Conservation (phyloP, 2,113 vertebrate species). For the Tenebrosternarchus preto region DNA sequence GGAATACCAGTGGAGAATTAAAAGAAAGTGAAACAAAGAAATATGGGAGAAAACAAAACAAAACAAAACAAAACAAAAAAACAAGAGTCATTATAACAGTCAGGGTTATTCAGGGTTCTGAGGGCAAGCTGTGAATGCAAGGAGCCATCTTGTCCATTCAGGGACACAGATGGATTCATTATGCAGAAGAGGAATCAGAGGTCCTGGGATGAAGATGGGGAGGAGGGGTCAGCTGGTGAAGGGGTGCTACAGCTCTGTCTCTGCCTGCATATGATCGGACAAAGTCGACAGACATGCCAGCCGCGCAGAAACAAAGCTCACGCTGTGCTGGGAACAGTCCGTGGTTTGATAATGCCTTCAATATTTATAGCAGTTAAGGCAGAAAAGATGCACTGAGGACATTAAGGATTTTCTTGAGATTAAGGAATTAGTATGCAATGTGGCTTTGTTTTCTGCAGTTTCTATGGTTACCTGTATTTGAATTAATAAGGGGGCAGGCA, state of each 20-base stretch:
- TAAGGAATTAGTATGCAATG: constrained; percentile 40
- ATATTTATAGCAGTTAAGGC: constrained; percentile 20
- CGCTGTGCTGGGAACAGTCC: neutral
- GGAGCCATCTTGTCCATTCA: constrained; percentile 42
- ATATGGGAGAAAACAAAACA: too few relatives aligned
- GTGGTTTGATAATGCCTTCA: neutral
- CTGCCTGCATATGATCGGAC: constrained; percentile 58
- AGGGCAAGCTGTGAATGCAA: constrained; percentile 48
- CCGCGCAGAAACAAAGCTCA: constrained; percentile 42
- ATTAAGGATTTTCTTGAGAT: constrained; percentile 18
- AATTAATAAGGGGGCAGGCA: constrained; percentile 62
- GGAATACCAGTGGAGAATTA: constrained; percentile 44
- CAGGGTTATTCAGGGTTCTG: constrained; percentile 67
- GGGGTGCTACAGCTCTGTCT: constrained; percentile 54
- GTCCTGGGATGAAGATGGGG: neutral
- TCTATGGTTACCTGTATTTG: constrained; percentile 67
- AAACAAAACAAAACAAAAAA: constrained; percentile 52
- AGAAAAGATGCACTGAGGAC: neutral
- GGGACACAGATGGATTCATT: constrained; percentile 25
- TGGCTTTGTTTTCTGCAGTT: constrained; percentile 67
- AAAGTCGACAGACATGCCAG: constrained; percentile 59
- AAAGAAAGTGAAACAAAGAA: constrained; percentile 42
- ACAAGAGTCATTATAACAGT: constrained; percentile 67
- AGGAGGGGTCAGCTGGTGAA: constrained; percentile 58
- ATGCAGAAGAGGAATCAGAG: constrained; percentile 21